Evolutionary conservation across 2,888 invertebrate genomes (phyloP).

Genomic region (Morpho achilles): DNA sequence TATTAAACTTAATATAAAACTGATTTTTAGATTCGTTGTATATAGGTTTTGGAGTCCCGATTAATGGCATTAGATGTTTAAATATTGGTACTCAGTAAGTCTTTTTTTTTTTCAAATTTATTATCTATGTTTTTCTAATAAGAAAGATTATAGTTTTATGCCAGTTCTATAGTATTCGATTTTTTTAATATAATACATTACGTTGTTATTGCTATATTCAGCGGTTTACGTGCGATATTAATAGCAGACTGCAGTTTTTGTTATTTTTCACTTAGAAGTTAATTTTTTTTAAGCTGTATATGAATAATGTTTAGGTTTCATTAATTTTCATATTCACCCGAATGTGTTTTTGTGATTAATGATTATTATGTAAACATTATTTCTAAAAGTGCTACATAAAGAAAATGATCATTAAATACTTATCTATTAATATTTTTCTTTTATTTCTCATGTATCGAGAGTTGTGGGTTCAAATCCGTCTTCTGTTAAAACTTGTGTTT

Average conservation of each 20-base stretch:
- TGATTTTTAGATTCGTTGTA: too few species aligned
- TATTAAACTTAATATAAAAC: too few species aligned
- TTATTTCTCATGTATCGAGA: constrained; percentile 16
- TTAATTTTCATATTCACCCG: constrained; percentile 44
- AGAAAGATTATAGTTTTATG: constrained; percentile 38
- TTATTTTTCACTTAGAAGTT: constrained; percentile 60
- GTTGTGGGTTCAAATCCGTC: too few species aligned
- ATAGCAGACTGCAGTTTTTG: constrained; percentile 48
- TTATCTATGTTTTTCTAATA: constrained; percentile 34
- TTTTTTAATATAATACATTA: constrained; percentile 54
- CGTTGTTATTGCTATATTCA: constrained; percentile 63
- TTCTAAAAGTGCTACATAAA: constrained; percentile 63
- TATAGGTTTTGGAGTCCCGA: constrained; percentile 2
- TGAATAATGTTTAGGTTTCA: constrained; percentile 52
- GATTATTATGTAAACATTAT: constrained; percentile 54
- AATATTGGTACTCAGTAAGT: constrained; percentile 35
- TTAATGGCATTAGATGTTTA: constrained; percentile 28
- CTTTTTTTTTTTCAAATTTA: constrained; percentile 43
- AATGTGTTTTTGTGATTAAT: constrained; percentile 59
- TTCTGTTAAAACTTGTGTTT: too few species aligned
- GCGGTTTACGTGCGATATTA: constrained; percentile 49
- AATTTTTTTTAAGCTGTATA: constrained; percentile 54
- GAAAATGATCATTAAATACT: constrained; percentile 73
- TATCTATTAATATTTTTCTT: constrained; percentile 57
- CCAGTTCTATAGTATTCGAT: constrained; percentile 52